Base-by-base conservation (phyloP, 2,113 vertebrate genomes). In the Cathartes aura region DNA sequence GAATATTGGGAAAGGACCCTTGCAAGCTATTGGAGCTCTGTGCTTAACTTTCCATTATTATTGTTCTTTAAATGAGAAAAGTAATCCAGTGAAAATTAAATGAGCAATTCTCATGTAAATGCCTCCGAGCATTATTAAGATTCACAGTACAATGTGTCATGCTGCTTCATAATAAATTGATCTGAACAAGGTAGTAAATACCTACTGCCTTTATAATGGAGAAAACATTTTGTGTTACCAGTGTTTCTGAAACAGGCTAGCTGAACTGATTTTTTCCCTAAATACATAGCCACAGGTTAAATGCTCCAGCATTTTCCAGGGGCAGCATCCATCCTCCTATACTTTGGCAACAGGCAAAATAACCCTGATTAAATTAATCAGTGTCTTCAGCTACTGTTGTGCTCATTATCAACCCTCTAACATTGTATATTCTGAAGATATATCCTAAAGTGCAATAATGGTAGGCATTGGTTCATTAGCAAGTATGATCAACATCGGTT, bases 181-280 rank as follows among this genome's bases (percentile, higher is more conserved):
- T 91, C 96, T 92, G 82, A 97, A 95, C 60, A 67, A 95, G 45
- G 72, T 92, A 91, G 82, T 73, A 96, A 97, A 96, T 96, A 96
- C 19, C 47, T 75, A 59, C 34, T 68, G 87, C n/a, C 40, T 72
- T 90, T 84, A 34, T n/a, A 93, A 71, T 23, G 43, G 26, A 82
- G 82, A 89, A 96, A 93, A 63, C 3, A 50, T 75, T 38, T n/a
- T 45, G 24, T 29, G 20, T 58, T 78, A 56, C 74, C 52, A 71
- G 6, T 24, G 22, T 58, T 92, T 90, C 93, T 80, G 53, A 85
- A 95, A 85, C 26, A 91, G 42, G 58, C 45, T 82, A 29, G 40
- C 22, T 34, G 56, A 97, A 97, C 19, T 15, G 14, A 34, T 17
- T 56, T 87, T 74, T 62, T 17, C 42, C 50, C 58, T 87, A 84